Evolutionary conservation across 2,113 vertebrate genomes (phyloP), one percentile per base, ranked within the genome.

Genomic region (Pachyramphus minor): DNA sequence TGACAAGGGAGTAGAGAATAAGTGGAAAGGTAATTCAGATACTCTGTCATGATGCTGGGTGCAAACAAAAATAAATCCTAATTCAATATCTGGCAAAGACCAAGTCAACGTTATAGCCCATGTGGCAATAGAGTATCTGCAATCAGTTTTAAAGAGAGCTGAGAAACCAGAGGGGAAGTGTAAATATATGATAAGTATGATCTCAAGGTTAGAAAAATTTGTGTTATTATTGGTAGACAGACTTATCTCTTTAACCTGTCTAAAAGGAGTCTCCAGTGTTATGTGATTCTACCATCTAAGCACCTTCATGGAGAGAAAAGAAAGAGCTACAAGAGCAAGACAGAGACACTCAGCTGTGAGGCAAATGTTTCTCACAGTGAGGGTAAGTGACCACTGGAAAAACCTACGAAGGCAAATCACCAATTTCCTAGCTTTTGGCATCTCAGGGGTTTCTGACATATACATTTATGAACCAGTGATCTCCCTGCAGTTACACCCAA

Each of bases 331-430:
- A n/a, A 30, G 2, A 73, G 3, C 33, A 17, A 44, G 53, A 47
- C 11, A 47, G 16, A 79, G 2, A 23, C 44, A 16, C 41, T 50
- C 45, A 44, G 30, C 64, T 35, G 45, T 4, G 27, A 85, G 42
- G 11, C 12, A 55, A 63, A n/a, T 0, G 0, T 17, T 58, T 23
- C 60, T 83, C 50, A 31, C 37, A 8, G 14, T 1, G 39, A 39
- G 21, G 6, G 17, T 25, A 55, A 50, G 16, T 45, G 78, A 63
- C 68, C 60, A 31, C 52, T 21, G 9, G 41, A 84, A 52, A 95
- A 82, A 35, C 5, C 30, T 18, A 0, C 9, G 14, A 31, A 59
- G 12, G 8, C 8, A 79, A 71, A 31, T 11, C 56, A 47, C 23
- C 47, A 30, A 56, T 42, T 30, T 42, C 14, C 2, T 0, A 15